Evolutionary conservation across 2,888 invertebrate species (phyloP).

Genomic region (Ormyrus nitidulus): DNA sequence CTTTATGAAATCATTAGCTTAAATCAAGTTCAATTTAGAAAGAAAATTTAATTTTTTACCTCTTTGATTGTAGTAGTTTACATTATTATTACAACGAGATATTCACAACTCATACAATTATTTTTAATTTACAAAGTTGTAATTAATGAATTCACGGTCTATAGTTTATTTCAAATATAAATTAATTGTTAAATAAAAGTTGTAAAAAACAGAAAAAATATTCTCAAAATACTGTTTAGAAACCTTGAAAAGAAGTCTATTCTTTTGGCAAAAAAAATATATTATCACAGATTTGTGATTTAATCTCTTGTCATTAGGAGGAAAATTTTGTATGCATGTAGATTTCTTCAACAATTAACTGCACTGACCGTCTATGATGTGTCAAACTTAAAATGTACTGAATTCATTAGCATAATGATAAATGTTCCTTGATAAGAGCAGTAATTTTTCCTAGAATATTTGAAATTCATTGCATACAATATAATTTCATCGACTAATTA

Average conservation of each 20-base stretch:
- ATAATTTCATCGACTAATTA: conserved; percentile 1
- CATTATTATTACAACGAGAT: too few species aligned
- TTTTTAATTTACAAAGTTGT: background rate
- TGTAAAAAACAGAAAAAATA: conserved; percentile 1
- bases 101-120: too few species aligned
- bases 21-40: too few species aligned
- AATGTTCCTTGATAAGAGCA: background rate
- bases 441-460: background rate
- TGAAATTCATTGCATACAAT: background rate
- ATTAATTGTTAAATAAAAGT: too few species aligned
- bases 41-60: too few species aligned
- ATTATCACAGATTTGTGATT: background rate
- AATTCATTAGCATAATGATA: conserved; percentile 11
- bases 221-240: background rate
- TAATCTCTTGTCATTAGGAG: background rate
- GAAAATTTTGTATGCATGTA: conserved; percentile 33
- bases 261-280: background rate
- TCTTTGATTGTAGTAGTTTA: too few species aligned
- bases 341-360: conserved; percentile 23
- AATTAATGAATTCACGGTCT: background rate
- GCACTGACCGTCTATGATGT: background rate
- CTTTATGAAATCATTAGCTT: background rate
- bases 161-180: too few species aligned
- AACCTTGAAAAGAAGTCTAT: background rate
- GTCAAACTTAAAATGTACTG: conserved; percentile 7